These are phyloP conservation scores for Bos indicus DNA, from an alignment of 2,113 vertebrate genomes.

Conservation along the genomic window DNA sequence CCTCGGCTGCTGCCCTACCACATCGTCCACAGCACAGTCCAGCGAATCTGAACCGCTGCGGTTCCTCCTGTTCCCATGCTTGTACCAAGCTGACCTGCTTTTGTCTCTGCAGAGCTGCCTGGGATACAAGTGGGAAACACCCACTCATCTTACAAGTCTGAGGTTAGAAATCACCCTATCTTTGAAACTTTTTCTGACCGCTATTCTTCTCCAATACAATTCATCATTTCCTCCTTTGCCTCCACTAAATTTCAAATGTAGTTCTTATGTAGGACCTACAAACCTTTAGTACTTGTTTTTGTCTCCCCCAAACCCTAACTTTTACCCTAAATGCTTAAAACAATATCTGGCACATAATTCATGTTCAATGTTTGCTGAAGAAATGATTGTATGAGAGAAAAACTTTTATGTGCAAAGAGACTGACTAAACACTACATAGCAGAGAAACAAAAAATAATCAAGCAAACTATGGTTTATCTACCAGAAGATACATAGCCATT, in stretches of 20 bases:
- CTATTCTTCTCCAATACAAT: neutral
- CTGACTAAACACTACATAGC: neutral
- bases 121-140: neutral
- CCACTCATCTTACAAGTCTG: neutral
- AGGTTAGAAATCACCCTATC: neutral
- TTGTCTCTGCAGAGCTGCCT: neutral
- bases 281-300: neutral
- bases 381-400: neutral
- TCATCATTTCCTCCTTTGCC: neutral
- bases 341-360: neutral
- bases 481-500: neutral
- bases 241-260: neutral
- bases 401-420: neutral
- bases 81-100: neutral
- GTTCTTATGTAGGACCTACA: neutral
- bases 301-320: neutral
- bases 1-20: neutral
- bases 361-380: neutral
- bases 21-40: neutral
- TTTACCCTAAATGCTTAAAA: neutral
- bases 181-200: neutral
- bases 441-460: neutral
- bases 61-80: neutral
- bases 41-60: neutral
- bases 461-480: neutral